Percentiles rank a stretch among this genome's conserved stretches.
Evolutionary conservation across 2,113 vertebrate genomes (phyloP).

Genomic region (Vidua macroura): DNA sequence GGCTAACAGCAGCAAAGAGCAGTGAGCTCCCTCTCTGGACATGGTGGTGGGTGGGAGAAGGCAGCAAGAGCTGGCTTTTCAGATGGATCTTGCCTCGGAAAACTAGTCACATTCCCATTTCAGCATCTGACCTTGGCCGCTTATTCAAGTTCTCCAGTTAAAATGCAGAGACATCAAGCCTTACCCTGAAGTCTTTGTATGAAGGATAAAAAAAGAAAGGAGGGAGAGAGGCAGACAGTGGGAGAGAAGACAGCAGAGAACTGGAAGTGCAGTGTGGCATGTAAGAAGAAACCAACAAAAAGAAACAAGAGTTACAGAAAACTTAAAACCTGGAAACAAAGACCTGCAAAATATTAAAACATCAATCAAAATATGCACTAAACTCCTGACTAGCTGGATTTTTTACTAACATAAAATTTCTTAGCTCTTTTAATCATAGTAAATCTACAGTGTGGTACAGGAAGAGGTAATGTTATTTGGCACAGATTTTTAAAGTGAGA

Average conservation of each 20-base stretch:
- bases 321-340: neutral
- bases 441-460: neutral
- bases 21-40: neutral
- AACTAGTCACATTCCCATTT: neutral
- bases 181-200: neutral
- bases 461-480: neutral
- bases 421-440: neutral
- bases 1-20: neutral
- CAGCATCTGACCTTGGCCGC: neutral
- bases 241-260: neutral
- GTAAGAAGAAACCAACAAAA: neutral
- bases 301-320: neutral
- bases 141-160: neutral
- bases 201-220: neutral
- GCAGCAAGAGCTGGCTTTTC: neutral
- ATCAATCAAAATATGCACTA: neutral
- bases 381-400: neutral
- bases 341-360: neutral
- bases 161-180: neutral
- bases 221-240: neutral
- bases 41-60: neutral
- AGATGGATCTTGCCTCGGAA: neutral
- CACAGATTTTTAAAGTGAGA: neutral
- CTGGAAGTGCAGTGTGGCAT: fast-evolving
- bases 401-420: neutral